Evolutionary conservation across 2,888 invertebrate species (phyloP), one percentile per base, ranked within the genome.

Genomic region (Ectemnius lituratus): DNA sequence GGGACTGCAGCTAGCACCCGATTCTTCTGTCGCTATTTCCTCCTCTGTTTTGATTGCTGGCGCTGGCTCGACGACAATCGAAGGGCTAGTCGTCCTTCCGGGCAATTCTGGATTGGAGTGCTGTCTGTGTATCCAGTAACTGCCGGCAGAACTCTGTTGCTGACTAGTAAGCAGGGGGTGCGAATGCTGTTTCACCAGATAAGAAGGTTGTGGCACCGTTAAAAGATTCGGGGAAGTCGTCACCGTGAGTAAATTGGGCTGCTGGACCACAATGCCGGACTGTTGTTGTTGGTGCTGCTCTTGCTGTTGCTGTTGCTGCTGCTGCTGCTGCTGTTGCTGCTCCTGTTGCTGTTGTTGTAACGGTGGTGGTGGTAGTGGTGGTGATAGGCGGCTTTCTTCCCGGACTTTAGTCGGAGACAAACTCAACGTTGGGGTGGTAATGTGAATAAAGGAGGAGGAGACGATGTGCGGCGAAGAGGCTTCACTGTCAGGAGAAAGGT

Each of bases 111-210:
- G 93, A 85, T 93, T 92, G 67, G 93, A 93, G 80, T 92, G 92
- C 85, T 93, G 93, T 46, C 93, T 90, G 79, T 92, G 92, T 66
- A 93, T 89, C 73, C 88, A 87, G 62, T 88, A 85, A 70, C 85
- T 84, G 5, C 86, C 83, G 4, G 70, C 56, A 11, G 73, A 52
- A 11, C 87, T 82, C 56, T 91, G 89, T 68, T 92, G 92, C 88
- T 94, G 94, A 84, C 93, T 94, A 27, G 94, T 93, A 80, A 94
- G 85, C 63, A 94, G 85, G 0, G 94, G 94, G 90, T 94, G 94
- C 37, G 94, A 94, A 88, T 94, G 94, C 86, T 94, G 94, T 86
- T 94, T 94, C 27, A 93, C 92, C 79, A 94, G 90, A 84, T 93
- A 92, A 47, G 92, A 91, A 66, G 93, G 92, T 78, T 92, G 92